phyloP scores from a whole-genome alignment of 2,888 invertebrate genomes.

The Tromatobia lineatoria region DNA sequence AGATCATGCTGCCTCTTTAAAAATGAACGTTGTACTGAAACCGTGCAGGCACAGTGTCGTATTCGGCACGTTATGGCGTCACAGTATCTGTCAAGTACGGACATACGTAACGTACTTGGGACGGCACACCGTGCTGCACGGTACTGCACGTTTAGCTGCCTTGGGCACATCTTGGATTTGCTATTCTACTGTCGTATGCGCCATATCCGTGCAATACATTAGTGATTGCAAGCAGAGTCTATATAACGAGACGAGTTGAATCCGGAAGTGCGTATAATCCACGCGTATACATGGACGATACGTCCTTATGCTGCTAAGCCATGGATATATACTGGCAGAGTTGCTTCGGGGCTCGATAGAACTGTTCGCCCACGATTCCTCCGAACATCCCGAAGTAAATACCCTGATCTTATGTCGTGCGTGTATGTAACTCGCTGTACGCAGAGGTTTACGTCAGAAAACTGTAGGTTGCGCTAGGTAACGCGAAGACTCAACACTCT shows the following conservation, averaged over 20 bases:
- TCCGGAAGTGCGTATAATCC: no score
- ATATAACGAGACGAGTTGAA: background rate
- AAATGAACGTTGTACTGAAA: no score
- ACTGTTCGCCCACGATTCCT: conserved; percentile 7
- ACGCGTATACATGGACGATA: background rate
- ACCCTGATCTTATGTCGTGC: conserved; percentile 8
- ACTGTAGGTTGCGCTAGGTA: background rate
- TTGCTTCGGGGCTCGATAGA: conserved; percentile 19
- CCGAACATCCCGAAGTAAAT: conserved; percentile 21
- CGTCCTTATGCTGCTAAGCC: background rate
- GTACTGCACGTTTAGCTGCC: no score
- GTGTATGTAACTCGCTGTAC: background rate
- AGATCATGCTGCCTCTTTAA: no score
- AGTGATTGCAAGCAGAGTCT: background rate
- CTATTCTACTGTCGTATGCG: background rate
- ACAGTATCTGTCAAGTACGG: no score
- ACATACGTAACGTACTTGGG: no score
- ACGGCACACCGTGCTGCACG: no score
- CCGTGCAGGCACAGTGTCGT: no score
- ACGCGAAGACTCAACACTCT: background rate
- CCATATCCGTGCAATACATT: background rate
- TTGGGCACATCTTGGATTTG: no score
- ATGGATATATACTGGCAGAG: no score
- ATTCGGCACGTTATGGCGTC: no score
- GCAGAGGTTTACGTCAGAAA: background rate